phyloP scores from a whole-genome alignment of 1,140 invertebrate species.

The Octopus bimaculoides region DNA sequence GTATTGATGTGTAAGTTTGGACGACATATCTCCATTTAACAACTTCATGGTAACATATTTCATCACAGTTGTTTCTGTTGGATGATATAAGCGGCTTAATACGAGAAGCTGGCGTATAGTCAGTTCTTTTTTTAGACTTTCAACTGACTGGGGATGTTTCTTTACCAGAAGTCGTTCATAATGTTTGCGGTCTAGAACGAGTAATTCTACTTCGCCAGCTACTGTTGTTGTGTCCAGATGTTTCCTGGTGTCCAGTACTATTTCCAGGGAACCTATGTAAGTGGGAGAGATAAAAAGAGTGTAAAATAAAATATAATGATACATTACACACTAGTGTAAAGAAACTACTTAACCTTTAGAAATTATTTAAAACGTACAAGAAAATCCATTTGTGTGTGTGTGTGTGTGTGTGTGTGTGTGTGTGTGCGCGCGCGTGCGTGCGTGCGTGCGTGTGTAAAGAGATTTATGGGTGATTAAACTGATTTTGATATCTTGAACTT shows the following conservation, averaged over 20 bases:
- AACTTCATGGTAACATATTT: conserved; percentile 2
- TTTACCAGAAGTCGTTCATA: conserved; percentile 2
- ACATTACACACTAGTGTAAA: too few relatives aligned
- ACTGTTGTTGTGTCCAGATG: not conserved
- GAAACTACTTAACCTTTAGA: too few relatives aligned
- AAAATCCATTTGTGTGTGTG: too few relatives aligned
- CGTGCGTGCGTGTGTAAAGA: too few relatives aligned
- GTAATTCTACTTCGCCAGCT: not conserved
- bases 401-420: too few relatives aligned
- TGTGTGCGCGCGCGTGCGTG: too few relatives aligned
- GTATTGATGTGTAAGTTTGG: not conserved
- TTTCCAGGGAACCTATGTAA: conserved; percentile 4
- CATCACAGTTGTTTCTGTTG: not conserved
- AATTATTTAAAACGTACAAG: too few relatives aligned
- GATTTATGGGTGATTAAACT: too few relatives aligned
- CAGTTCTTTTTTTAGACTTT: conserved; percentile 4
- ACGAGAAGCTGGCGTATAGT: conserved; percentile 1
- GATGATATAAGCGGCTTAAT: not conserved
- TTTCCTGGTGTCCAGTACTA: not conserved
- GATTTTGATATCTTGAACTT: too few relatives aligned
- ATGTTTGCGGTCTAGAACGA: conserved; percentile 3
- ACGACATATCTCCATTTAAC: not conserved
- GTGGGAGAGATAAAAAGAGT: too few relatives aligned
- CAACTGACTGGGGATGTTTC: not conserved
- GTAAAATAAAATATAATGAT: too few relatives aligned